phyloP scores from a whole-genome alignment of 2,113 vertebrate genomes.

The Cariama cristata region DNA sequence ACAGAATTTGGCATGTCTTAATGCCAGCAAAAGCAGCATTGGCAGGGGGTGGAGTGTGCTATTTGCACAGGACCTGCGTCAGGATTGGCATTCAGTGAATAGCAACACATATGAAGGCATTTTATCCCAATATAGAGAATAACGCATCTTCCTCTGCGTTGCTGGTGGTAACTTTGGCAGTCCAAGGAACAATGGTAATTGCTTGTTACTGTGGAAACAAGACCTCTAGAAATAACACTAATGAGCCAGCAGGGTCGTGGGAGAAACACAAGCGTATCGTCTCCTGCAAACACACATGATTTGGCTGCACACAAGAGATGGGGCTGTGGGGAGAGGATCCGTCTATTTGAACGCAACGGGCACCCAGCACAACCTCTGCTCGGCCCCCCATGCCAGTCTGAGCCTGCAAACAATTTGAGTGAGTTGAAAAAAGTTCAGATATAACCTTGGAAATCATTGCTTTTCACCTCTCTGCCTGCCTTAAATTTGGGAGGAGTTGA shows the following conservation, averaged over 20 bases:
- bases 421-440: not conserved
- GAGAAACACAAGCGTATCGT: slow-evolving; percentile 66
- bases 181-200: slow-evolving; percentile 78
- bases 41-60: slow-evolving; percentile 53
- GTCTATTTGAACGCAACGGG: not conserved
- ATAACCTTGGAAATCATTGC: not conserved
- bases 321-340: not conserved
- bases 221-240: slow-evolving; percentile 78
- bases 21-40: slow-evolving; percentile 51
- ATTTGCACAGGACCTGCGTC: slow-evolving; percentile 66
- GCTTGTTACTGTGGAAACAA: slow-evolving; percentile 81
- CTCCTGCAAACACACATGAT: slow-evolving; percentile 64
- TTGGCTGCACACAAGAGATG: slow-evolving; percentile 19
- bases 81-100: slow-evolving; percentile 72
- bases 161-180: slow-evolving; percentile 76
- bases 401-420: not conserved
- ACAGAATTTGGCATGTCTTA: slow-evolving; percentile 52
- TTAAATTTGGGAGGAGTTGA: not conserved
- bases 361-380: not conserved
- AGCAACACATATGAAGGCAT: slow-evolving; percentile 71
- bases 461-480: not conserved
- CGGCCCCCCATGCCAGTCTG: not conserved
- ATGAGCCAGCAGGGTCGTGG: slow-evolving; percentile 72
- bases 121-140: slow-evolving; percentile 76
- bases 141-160: slow-evolving; percentile 72